Conservation (phyloP, 53 echinoderm and acorn worm genomes). For the Temnopleurus reevesii region DNA sequence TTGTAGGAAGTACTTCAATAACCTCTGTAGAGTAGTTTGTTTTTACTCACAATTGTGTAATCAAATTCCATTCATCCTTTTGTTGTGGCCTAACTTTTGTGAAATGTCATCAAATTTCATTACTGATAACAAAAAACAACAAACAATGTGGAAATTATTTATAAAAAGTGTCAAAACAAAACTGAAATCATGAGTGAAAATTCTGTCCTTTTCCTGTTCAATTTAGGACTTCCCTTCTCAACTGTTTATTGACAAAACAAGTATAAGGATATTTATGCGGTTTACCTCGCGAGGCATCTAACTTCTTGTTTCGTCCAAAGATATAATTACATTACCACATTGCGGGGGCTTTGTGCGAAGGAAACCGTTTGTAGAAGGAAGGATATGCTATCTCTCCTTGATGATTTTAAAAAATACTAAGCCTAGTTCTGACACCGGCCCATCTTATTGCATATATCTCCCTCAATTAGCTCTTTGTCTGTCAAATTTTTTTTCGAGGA, state of each 20-base stretch:
- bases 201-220: background rate
- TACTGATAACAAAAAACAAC: no score
- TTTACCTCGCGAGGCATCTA: background rate
- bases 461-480: conserved; percentile 30
- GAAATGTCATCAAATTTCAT: no score
- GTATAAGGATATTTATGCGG: background rate
- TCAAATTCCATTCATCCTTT: no score
- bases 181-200: background rate
- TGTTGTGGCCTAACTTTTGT: no score
- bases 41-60: no score
- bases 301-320: background rate
- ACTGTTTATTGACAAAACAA: background rate
- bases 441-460: background rate
- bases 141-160: background rate
- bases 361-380: conserved; percentile 40
- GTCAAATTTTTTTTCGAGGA: conserved; percentile 33
- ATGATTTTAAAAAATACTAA: background rate
- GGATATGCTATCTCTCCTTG: conserved; percentile 51
- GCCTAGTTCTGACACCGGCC: conserved; percentile 19
- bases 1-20: no score
- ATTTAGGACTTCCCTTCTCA: conserved; percentile 27
- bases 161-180: conserved; percentile 6
- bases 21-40: no score
- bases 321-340: conserved; percentile 36
- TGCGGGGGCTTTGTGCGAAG: background rate